Evolutionary conservation across 2,888 invertebrate genomes (phyloP), one percentile per base, ranked within the genome.

Genomic region (Ceramica pisi): DNA sequence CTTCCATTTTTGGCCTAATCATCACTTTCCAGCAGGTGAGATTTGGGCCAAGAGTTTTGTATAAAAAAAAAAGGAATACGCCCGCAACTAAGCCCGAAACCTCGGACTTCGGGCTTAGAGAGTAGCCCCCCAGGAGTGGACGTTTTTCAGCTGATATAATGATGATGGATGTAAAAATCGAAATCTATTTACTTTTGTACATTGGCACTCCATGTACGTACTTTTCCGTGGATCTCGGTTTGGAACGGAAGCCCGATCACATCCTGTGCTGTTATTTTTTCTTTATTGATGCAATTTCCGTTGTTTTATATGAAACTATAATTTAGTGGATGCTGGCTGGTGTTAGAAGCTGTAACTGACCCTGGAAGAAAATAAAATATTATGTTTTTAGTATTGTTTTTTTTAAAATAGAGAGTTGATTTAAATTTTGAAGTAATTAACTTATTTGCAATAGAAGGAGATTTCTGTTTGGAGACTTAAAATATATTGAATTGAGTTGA

Each of bases 251-350:
- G 63, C 65, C 41, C 61, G 71, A 78, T 85, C 81, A 78, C 78
- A 80, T 85, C 81, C 83, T 50, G 75, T 64, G 66, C 56, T 77
- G 62, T 83, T 80, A 80, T 71, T 80, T 83, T 78, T 78, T 69
- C 56, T 80, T 83, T 83, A 85, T 83, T 61, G 78, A 75, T 73
- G 65, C 68, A 78, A 85, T 83, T 78, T 83, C 85, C 83, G 73
- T 55, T 53, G 63, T 84, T 78, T 78, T 72, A 67, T 84, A 53
- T 71, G 46, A 65, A 83, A 75, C 62, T 70, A 74, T 78, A 74
- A 82, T 64, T 59, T 60, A 59, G 21, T 57, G 44, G 38, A 21
- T 35, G 50, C 14, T 57, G n/a, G 6, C 21, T n/a, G 9, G 23
- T 46, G 14, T 19, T 46, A 8, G 4, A 8, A 31, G 8, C 8